Conservation (phyloP, 1,140 invertebrate genomes). For the Drosophila novamexicana region DNA sequence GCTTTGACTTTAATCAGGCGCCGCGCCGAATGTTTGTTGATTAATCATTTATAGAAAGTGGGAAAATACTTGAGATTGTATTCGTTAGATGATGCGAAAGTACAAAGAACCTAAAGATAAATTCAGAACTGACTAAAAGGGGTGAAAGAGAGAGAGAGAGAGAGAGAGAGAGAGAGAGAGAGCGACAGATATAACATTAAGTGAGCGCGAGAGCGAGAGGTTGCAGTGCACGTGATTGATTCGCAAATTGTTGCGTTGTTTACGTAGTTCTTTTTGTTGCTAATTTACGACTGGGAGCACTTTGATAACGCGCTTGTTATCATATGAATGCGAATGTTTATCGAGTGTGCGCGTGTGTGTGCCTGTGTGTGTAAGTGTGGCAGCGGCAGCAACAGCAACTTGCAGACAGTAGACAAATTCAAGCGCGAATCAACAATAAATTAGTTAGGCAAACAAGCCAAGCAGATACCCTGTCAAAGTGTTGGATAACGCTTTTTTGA, state of each 20-base stretch:
- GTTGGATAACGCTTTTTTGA: too few species aligned
- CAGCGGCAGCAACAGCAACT: constrained; percentile 35
- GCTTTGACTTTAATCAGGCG: constrained; percentile 11
- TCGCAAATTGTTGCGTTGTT: constrained; percentile 44
- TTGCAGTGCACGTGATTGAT: constrained; percentile 46
- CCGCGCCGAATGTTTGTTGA: background rate
- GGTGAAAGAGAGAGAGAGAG: constrained; percentile 2
- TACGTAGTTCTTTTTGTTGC: constrained; percentile 33
- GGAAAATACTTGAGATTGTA: constrained; percentile 30
- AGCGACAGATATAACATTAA: background rate
- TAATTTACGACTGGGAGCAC: constrained; percentile 41
- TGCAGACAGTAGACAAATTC: constrained; percentile 37
- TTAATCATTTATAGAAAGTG: constrained; percentile 16
- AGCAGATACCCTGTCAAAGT: constrained; percentile 9
- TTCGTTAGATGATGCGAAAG: constrained; percentile 25
- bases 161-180: constrained; percentile 4
- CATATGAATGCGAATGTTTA: constrained; percentile 54
- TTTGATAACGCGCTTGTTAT: constrained; percentile 68
- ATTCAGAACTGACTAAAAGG: background rate
- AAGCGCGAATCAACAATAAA: constrained; percentile 46
- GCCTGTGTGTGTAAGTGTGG: background rate
- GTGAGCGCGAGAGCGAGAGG: background rate
- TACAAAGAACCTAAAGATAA: constrained; percentile 25
- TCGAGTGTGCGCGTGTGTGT: constrained; percentile 26
- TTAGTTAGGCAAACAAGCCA: constrained; percentile 7